Base-by-base conservation (phyloP, 1,140 invertebrate genomes). In the Panagrolaimus sp. region DNA sequence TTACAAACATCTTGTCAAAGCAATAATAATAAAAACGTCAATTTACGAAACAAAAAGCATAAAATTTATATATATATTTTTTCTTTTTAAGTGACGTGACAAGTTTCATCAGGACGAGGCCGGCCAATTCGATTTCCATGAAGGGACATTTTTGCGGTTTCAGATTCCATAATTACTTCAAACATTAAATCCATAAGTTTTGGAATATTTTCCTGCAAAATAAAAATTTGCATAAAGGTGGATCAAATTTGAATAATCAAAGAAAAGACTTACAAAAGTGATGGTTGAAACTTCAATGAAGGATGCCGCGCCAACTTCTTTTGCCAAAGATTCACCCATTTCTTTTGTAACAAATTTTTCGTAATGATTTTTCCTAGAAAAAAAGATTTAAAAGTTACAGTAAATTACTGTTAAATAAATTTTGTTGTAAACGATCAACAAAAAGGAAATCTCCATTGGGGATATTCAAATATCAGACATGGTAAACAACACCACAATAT, bases 201-300 rank as follows among this genome's bases (percentile, higher is more conserved):
- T 28, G 26, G 10, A 43, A 67, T 32, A 21, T 44, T 44, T 44
- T 67, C 65, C 65, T 67, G 65, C 24, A 65, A 58, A 28, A 26
- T 58, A 12, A 28, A 52, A 52, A 6, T 4, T 10, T 1, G 15
- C 1, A 21, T n/a, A 21, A 48, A 48, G 9, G 21, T 48, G 2
- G 47, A n/a, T 15, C 46, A 47, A 4, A 24, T 52, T 21, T 58
- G 52, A 58, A 21, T 26, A 58, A 58, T 10, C 1, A 28, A 7
- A 58, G 14, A 4, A 26, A 67, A 44, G 63, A 67, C 45, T 32
- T 58, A 67, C 65, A 44, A 63, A 47, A 14, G 65, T 67, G 10
- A 32, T 67, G 17, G 28, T 58, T 17, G 65, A 67, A 47, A 67
- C 45, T 44, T 67, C 65, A 28, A 17, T 32, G 46, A 67, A 67